These are phyloP conservation scores for Marmota monax DNA, from an alignment of 2,113 vertebrate genomes.

Conservation along the genomic window DNA sequence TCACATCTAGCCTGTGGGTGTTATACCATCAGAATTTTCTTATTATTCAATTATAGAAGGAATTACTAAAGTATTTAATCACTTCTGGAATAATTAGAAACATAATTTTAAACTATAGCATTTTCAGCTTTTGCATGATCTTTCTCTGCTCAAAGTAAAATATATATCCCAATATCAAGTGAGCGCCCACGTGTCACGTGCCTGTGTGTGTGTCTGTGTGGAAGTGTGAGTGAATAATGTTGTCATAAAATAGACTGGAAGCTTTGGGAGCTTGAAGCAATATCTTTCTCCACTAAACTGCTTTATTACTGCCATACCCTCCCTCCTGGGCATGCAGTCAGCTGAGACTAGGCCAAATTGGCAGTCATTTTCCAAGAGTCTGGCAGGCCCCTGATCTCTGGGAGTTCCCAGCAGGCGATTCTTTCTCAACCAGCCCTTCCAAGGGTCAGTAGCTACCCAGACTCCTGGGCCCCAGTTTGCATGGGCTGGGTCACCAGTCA, in stretches of 20 bases:
- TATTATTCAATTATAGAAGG: neutral
- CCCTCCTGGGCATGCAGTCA: constrained; percentile 93
- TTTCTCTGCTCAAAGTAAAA: neutral
- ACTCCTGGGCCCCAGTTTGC: constrained; percentile 90
- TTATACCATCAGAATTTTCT: neutral
- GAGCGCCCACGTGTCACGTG: neutral
- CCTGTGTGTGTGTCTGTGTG: fast-evolving
- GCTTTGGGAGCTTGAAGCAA: constrained; percentile 88
- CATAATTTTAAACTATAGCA: neutral
- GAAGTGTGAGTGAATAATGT: constrained; percentile 31
- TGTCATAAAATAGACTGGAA: constrained; percentile 77
- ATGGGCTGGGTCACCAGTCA: constrained; percentile 92
- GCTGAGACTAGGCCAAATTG: constrained; percentile 96
- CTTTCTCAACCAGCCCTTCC: constrained; percentile 90
- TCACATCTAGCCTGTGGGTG: neutral
- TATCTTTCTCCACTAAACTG: constrained; percentile 94
- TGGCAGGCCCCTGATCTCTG: constrained; percentile 93
- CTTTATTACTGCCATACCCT: constrained; percentile 93
- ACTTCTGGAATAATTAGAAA: neutral
- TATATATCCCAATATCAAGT: neutral
- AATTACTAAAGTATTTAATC: neutral
- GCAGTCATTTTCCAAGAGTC: constrained; percentile 93
- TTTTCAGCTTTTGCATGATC: neutral
- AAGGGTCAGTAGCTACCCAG: constrained; percentile 92
- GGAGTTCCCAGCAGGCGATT: constrained; percentile 92